Percentiles rank a stretch among this genome's conserved stretches.
Evolutionary conservation across 2,797 vertebrate species (phyloP).

Genomic region (Micrastur ruficollis): DNA sequence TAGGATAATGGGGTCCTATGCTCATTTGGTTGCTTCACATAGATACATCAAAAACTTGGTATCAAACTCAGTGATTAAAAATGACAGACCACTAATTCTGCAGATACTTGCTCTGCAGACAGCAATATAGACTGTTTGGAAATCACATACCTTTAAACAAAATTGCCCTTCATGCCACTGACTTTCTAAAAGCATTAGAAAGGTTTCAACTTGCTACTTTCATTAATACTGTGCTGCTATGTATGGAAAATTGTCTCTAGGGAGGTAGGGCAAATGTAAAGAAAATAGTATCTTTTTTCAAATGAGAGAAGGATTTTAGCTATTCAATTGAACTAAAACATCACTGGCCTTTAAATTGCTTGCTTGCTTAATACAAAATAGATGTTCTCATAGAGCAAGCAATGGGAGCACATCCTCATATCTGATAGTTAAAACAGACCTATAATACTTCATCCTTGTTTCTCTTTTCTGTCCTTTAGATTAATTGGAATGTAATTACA

Average conservation of each 20-base stretch:
- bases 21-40: neutral
- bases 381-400: neutral
- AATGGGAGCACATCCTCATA: neutral
- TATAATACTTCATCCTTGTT: neutral
- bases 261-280: neutral
- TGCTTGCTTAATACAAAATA: neutral
- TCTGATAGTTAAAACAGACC: neutral
- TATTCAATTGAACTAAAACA: neutral
- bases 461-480: neutral
- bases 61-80: neutral
- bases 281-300: neutral
- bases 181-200: neutral
- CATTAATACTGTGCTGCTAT: neutral
- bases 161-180: neutral
- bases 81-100: neutral
- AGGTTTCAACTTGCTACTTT: neutral
- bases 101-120: neutral
- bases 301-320: neutral
- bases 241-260: neutral
- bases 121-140: neutral
- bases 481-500: neutral
- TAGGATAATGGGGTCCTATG: neutral
- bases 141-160: neutral
- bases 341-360: neutral
- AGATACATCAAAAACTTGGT: neutral